Conservation (phyloP, 2,797 vertebrate genomes). For the Pygocentrus nattereri region DNA sequence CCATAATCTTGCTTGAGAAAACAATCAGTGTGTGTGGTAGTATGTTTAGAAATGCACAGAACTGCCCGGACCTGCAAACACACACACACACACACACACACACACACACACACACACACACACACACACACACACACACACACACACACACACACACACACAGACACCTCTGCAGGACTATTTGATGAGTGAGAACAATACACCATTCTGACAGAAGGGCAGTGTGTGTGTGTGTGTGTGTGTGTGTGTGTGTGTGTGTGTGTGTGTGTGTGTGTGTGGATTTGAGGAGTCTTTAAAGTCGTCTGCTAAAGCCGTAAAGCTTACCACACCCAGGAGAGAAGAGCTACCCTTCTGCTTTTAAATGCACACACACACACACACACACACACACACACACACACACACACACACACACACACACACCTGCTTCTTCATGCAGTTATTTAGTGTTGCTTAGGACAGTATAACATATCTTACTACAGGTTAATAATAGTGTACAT, state of each 20-base stretch:
- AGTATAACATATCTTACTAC: no score
- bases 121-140: no score
- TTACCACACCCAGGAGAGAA: conserved; percentile 78
- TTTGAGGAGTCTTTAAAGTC: conserved; percentile 69
- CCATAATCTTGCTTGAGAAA: conserved; percentile 48
- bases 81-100: conserved; percentile 32
- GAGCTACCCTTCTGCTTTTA: conserved; percentile 65
- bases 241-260: conserved; percentile 51
- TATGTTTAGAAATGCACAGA: conserved; percentile 44
- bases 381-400: conserved; percentile 31
- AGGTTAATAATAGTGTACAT: no score
- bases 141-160: conserved; percentile 24
- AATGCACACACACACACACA: conserved; percentile 27
- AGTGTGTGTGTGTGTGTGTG: conserved; percentile 72
- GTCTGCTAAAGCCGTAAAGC: conserved; percentile 72
- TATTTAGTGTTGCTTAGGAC: neutral
- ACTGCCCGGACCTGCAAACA: conserved; percentile 53
- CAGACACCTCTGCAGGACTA: no score
- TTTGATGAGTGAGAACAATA: conserved; percentile 38
- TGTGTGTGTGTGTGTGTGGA: conserved; percentile 75
- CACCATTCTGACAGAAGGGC: neutral
- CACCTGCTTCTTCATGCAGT: neutral
- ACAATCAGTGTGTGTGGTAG: conserved; percentile 39
- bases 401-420: conserved; percentile 23
- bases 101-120: no score